Evolutionary conservation across 2,797 vertebrate species (phyloP).

Genomic region (Pangasius sanitwongsei): DNA sequence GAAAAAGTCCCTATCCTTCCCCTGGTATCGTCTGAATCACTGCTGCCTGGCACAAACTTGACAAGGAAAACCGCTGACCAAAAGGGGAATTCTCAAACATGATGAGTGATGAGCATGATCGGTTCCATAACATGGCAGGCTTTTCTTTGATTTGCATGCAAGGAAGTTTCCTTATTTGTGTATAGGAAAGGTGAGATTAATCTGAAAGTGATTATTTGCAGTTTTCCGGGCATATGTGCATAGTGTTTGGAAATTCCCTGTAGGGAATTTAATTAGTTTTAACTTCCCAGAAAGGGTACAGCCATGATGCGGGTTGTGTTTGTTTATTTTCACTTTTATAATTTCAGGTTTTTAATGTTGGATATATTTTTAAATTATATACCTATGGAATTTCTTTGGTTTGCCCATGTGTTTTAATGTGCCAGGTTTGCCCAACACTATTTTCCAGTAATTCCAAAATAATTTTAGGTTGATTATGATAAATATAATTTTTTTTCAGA

Average conservation of each 20-base stretch:
- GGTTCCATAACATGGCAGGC: conserved; percentile 48
- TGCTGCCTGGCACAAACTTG: conserved; percentile 58
- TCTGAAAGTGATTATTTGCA: conserved; percentile 45
- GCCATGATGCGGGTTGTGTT: conserved; percentile 43
- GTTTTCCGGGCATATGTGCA: conserved; percentile 39
- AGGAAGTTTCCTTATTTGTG: conserved; percentile 40
- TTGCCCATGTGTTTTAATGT: conserved; percentile 7
- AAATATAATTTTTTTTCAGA: not conserved
- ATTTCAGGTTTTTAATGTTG: conserved; percentile 38
- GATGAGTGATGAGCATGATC: conserved; percentile 57
- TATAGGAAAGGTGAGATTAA: conserved; percentile 43
- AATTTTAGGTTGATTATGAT: not conserved
- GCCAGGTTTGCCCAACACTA: conserved; percentile 1
- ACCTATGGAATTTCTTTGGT: not conserved
- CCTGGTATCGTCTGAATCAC: conserved; percentile 57
- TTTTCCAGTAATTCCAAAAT: not conserved
- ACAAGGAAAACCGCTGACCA: conserved; percentile 60
- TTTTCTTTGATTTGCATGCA: conserved; percentile 50
- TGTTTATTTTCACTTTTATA: conserved; percentile 53
- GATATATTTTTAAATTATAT: not conserved
- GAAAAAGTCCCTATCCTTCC: conserved; percentile 60
- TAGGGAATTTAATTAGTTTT: conserved; percentile 30
- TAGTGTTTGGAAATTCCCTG: conserved; percentile 60
- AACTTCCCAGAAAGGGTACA: conserved; percentile 51
- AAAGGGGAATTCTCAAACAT: conserved; percentile 59